Evolutionary conservation across 2,888 invertebrate species (phyloP).

Genomic region (Anagyrus pseudococci): DNA sequence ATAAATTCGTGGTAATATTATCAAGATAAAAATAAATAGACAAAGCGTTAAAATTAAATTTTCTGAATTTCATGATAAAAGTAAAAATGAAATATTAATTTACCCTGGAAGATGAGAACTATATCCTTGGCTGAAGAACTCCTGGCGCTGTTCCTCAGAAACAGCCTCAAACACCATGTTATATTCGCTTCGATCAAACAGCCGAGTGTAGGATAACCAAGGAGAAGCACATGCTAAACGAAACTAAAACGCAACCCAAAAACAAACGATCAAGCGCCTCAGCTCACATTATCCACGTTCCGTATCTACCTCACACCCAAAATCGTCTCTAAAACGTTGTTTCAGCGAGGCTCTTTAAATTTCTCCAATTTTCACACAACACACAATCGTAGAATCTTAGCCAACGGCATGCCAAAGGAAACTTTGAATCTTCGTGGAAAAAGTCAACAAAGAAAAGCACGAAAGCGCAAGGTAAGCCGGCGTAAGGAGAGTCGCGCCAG

Average conservation of each 20-base stretch:
- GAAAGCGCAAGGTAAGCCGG: background rate
- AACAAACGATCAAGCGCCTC: background rate
- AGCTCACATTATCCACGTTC: background rate
- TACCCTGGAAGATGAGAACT: constrained; percentile 74
- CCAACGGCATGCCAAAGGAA: too few species aligned
- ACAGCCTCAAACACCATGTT: constrained; percentile 70
- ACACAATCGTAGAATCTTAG: too few species aligned
- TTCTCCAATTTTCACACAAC: too few species aligned
- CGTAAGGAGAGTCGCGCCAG: constrained; percentile 37
- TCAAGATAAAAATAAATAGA: too few species aligned
- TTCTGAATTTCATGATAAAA: too few species aligned
- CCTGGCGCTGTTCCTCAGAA: constrained; percentile 67
- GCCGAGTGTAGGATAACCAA: background rate
- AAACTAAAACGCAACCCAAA: background rate
- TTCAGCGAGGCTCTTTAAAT: too few species aligned
- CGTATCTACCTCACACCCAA: background rate
- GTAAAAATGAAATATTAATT: constrained; percentile 11
- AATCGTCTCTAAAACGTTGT: background rate
- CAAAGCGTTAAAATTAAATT: too few species aligned
- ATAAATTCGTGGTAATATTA: too few species aligned
- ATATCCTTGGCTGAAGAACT: constrained; percentile 68
- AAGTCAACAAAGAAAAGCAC: background rate
- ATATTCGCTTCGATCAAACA: background rate
- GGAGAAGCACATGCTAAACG: background rate
- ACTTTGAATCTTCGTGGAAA: background rate